Base-by-base conservation (phyloP, 2,797 vertebrate species). In the Natrix natrix region DNA sequence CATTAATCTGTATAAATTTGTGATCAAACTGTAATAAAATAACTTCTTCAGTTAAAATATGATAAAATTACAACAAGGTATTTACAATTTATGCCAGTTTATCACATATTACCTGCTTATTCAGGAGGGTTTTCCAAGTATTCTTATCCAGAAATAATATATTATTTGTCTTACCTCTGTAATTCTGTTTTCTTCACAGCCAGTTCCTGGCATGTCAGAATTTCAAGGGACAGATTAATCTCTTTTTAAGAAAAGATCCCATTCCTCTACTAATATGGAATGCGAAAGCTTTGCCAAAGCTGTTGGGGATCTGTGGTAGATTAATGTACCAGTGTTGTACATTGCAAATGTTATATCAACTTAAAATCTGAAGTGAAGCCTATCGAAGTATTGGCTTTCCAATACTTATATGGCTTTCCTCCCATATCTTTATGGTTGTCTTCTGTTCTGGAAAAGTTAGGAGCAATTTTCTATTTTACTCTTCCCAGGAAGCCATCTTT, bases 1-100 rank as follows among this genome's bases (percentile, higher is more conserved):
- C 96, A 93, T 93, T n/a, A 93, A 91, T 94, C 61, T 6, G 28
- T 91, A 12, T 26, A 94, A 61, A 56, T 96, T 95, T 93, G 74
- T 48, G 43, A 83, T 48, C 20, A 13, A 28, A 93, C 55, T 92
- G 93, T 48, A 95, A 83, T 24, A 6, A 83, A 90, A 69, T 95
- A 91, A 48, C 94, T 69, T 92, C 93, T 95, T 59, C 94, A 95
- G 92, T 93, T 96, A 96, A 92, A 95, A 96, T 94, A 52, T 91
- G 93, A 95, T 93, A 91, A 92, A 94, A 94, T 89, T 86, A 94
- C 93, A 93, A 89, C 92, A 94, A 94, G 91, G 93, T 93, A 32
- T 93, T 91, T 66, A 28, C 48, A 66, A 57, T 88, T 93, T 74
- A 43, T 28, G 56, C 43, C 66, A 61, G 74, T 93, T 87, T 60